Evolutionary conservation across 1,140 invertebrate genomes (phyloP).

Genomic region (Riptortus pedestris): DNA sequence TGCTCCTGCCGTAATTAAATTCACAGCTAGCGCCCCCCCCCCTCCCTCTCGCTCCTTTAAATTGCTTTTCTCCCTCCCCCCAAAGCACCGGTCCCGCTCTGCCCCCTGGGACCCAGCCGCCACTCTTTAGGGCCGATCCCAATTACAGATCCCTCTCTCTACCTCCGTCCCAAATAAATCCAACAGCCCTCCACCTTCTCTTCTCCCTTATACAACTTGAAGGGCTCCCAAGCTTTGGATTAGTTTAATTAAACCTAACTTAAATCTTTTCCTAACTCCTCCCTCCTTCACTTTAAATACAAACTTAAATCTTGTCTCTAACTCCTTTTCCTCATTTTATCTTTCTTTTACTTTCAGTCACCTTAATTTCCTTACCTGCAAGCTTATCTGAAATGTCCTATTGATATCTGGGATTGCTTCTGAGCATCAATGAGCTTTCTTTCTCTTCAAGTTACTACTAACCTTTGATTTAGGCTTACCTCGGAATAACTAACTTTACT

Average conservation of each 20-base stretch:
- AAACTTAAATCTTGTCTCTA: constrained; percentile 11
- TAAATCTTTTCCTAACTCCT: constrained; percentile 16
- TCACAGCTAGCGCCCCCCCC: constrained; percentile 10
- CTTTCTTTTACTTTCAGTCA: constrained; percentile 4
- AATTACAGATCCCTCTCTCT: constrained; percentile 13
- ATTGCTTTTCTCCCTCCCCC: constrained; percentile 15
- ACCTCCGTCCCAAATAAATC: constrained; percentile 4
- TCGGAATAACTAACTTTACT: no score
- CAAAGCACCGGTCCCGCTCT: neutral
- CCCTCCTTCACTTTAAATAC: constrained; percentile 14
- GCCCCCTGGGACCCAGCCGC: neutral
- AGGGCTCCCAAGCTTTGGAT: neutral
- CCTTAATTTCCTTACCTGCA: no score
- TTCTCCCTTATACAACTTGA: neutral
- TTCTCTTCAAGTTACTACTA: no score
- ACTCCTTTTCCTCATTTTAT: neutral
- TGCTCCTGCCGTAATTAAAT: constrained; percentile 26
- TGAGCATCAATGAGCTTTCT: no score
- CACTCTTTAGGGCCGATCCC: constrained; percentile 10
- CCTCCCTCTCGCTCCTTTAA: constrained; percentile 9
- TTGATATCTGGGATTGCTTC: no score
- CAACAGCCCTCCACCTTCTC: neutral
- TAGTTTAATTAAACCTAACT: constrained; percentile 18
- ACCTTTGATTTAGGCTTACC: no score
- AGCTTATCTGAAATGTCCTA: no score